Evolutionary conservation across 2,888 invertebrate species (phyloP), one percentile per base, ranked within the genome.

Genomic region (Taenaris catops): DNA sequence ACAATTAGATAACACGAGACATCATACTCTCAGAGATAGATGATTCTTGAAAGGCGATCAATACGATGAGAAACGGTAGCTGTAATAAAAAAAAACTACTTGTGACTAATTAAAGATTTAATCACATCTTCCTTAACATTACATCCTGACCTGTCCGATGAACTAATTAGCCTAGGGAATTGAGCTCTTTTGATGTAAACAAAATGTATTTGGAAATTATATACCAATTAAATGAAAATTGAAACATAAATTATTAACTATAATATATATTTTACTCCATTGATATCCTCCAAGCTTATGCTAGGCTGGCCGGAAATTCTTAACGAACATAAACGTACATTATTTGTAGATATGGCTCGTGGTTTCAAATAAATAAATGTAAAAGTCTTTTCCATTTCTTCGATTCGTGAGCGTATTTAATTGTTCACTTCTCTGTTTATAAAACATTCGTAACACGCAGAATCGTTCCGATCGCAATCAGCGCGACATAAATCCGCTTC

Each of bases 401-500:
- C 40, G 26, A 43, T 41, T 46, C 33, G 34, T 40, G 24, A 28
- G 23, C 32, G 37, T 26, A 37, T 42, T 46, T 44, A 46, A 45
- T 44, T 43, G 51, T 55, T 47, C 44, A 48, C 47, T 40, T 44
- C 36, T 38, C 38, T 37, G 38, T 39, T 36, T 38, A 68, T 62
- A 78, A 79, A 78, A 72, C 57, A 53, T 44, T 58, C 51, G 58
- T 65, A 67, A 76, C 74, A 72, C 63, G 72, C 68, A 63, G 76
- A 74, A 74, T 71, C 72, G 73, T 61, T 58, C 63, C 75, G 81
- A 83, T 81, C 75, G 74, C 75, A 75, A 84, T 81, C 83, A 64
- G 69, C 67, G 72, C 78, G 72, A 76, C 84, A 86, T 86, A 86
- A 86, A 86, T 86, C 83, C 75, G 69, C 71, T 71, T 78, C 81